Evolutionary conservation across 2,888 invertebrate species (phyloP), one percentile per base, ranked within the genome.

Genomic region (Idaea dimidiata): DNA sequence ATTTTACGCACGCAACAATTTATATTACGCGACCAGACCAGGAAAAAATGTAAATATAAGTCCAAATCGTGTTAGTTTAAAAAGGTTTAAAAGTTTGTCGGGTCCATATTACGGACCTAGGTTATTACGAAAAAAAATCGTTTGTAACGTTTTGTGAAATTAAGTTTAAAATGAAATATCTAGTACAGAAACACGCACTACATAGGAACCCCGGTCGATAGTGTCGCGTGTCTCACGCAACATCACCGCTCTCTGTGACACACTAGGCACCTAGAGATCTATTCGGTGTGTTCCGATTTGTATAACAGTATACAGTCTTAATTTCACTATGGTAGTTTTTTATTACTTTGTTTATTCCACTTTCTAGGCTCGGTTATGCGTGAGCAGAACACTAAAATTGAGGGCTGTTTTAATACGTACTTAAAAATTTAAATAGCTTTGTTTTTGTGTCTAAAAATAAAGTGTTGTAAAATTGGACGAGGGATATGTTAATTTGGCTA

Each of bases 141-240:
- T 24, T 24, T 24, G 24, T 24, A 24, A 14, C 10, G 1, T 43
- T 32, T 10, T 43, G 43, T 14, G 14, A 43, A 14, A 14, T 43
- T 0, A 43, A 43, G 43, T 43, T 43, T 43, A 43, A 43, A 43
- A 43, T 32, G 24, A 60, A 60, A 17, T 54, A 55, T 54, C 54
- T 8, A 43, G 43, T 31, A 62, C 64, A 73, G 67, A 74, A 73
- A 75, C 71, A 59, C 55, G 33, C 57, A 43, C 43, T 10, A 33
- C 33, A 6, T 43, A 24, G 24, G 24, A 24, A 24, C 43, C 7
- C 67, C 69, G 79, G 76, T 83, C 83, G 80, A 83, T 83, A 76
- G 33, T 59, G 62, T 80, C 64, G 75, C 79, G 79, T 80, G 78
- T 75, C 72, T 67, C 83, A 83, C 81, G 83, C 83, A 71, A 81